A percentile compares a stretch with the other conserved stretches of the same genome.
Conservation (phyloP, 2,888 invertebrate genomes). For the Onchidella celtica region DNA sequence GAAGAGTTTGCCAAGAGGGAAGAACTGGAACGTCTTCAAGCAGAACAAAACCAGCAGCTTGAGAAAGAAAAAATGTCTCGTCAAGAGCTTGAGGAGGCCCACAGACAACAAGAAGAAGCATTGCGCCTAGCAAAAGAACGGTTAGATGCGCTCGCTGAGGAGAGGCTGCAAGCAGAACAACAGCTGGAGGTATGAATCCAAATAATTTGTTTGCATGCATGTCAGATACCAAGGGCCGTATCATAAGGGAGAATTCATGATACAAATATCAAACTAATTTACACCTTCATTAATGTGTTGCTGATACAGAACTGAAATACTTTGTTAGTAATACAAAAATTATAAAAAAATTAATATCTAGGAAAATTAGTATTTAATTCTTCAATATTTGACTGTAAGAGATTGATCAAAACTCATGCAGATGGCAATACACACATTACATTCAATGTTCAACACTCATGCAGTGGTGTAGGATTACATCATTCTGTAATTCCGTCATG, state of each 20-base stretch:
- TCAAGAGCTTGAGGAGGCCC: constrained; percentile 87
- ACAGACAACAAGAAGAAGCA: constrained; percentile 80
- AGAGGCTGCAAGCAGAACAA: constrained; percentile 85
- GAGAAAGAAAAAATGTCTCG: constrained; percentile 89
- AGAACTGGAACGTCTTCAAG: constrained; percentile 89
- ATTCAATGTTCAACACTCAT: no score
- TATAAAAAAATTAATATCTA: not conserved
- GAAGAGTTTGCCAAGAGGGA: constrained; percentile 93
- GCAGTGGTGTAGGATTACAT: no score
- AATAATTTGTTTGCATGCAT: no score
- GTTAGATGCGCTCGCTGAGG: constrained; percentile 62
- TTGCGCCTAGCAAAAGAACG: constrained; percentile 58
- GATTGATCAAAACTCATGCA: no score
- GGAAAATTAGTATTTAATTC: not conserved
- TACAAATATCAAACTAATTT: not conserved
- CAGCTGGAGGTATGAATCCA: constrained; percentile 61
- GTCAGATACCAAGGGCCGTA: not conserved
- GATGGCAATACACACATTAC: no score
- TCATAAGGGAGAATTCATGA: not conserved
- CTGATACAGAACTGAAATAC: not conserved
- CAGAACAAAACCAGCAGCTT: constrained; percentile 87
- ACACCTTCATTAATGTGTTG: not conserved
- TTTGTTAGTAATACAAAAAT: not conserved
- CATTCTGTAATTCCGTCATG: no score
- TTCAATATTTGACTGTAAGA: no score